phyloP scores from a whole-genome alignment of 1,140 invertebrate species.

The Campodea augens region DNA sequence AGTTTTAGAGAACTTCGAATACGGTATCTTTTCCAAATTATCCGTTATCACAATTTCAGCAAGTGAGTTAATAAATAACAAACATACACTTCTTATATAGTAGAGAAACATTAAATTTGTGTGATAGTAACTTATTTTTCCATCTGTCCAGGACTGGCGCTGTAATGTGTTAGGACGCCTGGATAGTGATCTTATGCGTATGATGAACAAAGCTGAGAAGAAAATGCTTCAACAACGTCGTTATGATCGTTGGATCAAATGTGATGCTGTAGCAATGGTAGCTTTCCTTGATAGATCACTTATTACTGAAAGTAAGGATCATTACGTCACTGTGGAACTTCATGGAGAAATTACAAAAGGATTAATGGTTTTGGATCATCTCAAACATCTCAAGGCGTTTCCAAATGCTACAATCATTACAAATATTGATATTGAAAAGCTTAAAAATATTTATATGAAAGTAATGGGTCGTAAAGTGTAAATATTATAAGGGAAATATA shows the following conservation, averaged over 20 bases:
- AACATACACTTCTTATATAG: background rate
- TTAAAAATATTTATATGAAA: constrained; percentile 25
- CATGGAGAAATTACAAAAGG: constrained; percentile 33
- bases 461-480: too few species aligned
- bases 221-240: constrained; percentile 19
- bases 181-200: constrained; percentile 23
- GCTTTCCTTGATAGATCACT: constrained; percentile 12
- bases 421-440: constrained; percentile 27
- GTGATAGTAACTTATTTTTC: background rate
- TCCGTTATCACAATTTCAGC: too few species aligned
- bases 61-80: background rate
- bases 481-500: too few species aligned
- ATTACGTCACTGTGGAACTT: constrained; percentile 34
- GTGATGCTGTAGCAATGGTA: constrained; percentile 34
- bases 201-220: constrained; percentile 33
- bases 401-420: constrained; percentile 33
- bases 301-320: constrained; percentile 4
- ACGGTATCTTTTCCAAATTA: too few species aligned
- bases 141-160: constrained; percentile 33
- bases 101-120: background rate
- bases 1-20: too few species aligned
- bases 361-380: constrained; percentile 36
- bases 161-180: constrained; percentile 25
- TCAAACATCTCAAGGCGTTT: constrained; percentile 23
- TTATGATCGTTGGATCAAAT: constrained; percentile 26